These are phyloP conservation scores for Ammodytes marinus DNA, from an alignment of 2,113 vertebrate genomes.

Conservation along the genomic window DNA sequence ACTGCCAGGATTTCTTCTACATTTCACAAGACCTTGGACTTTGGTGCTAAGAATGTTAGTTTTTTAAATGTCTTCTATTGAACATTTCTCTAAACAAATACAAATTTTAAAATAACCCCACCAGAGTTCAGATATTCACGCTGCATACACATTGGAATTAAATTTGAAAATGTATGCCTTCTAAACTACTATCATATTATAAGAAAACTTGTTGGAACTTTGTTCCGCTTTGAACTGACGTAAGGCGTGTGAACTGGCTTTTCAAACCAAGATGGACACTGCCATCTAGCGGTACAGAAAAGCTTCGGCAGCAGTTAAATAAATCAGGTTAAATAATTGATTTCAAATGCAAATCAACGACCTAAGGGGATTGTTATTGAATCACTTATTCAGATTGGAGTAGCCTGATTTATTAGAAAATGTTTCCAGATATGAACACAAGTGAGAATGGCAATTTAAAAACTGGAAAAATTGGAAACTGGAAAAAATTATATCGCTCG, in stretches of 20 bases:
- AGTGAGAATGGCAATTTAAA: background rate
- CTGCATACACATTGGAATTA: background rate
- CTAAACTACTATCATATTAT: background rate
- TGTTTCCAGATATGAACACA: background rate
- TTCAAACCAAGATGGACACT: slow-evolving; percentile 18
- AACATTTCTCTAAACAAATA: background rate
- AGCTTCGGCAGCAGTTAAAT: background rate
- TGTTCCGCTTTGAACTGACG: background rate
- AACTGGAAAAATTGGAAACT: background rate
- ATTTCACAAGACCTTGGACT: background rate
- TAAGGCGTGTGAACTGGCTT: background rate
- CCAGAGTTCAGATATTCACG: background rate
- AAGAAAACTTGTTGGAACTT: background rate
- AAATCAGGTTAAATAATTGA: background rate
- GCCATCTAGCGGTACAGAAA: slow-evolving; percentile 48
- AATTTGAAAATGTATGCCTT: background rate
- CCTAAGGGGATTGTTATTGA: background rate
- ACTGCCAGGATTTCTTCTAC: background rate
- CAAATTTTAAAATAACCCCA: background rate
- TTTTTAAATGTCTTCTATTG: background rate
- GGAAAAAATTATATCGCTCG: background rate
- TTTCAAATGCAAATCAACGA: background rate
- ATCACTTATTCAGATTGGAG: background rate
- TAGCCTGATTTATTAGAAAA: background rate
- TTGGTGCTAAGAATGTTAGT: background rate